Conservation (phyloP, 2,888 invertebrate species). For the Epirrhoe tristata region DNA sequence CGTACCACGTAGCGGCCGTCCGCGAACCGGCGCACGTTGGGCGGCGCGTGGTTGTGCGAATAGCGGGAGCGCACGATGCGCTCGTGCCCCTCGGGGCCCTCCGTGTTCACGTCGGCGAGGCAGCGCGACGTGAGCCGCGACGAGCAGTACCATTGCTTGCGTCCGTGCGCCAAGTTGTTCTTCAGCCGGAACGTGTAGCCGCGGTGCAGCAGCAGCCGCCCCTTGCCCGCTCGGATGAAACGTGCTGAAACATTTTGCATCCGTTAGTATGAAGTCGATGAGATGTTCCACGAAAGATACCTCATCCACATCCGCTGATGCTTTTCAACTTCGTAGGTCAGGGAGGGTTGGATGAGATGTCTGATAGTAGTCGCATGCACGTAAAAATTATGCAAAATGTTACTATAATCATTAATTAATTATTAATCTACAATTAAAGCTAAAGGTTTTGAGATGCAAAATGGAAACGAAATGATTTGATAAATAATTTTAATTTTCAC, state of each 20-base stretch:
- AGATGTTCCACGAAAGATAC: slow-evolving; percentile 20
- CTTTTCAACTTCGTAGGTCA: slow-evolving; percentile 4
- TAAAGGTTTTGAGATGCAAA: not conserved
- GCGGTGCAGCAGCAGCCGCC: slow-evolving; percentile 76
- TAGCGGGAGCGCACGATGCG: slow-evolving; percentile 81
- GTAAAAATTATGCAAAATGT: not conserved
- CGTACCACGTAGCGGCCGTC: slow-evolving; percentile 81
- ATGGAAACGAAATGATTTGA: slow-evolving; percentile 16
- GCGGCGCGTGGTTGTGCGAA: slow-evolving; percentile 81
- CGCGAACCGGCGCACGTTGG: slow-evolving; percentile 80
- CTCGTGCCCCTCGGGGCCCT: slow-evolving; percentile 81
- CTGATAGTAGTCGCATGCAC: slow-evolving; percentile 5
- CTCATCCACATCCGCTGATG: slow-evolving; percentile 14
- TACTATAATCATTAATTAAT: no score
- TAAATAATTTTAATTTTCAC: slow-evolving; percentile 14
- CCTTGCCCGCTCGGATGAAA: slow-evolving; percentile 81
- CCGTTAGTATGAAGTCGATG: slow-evolving; percentile 43
- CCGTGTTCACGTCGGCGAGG: slow-evolving; percentile 80
- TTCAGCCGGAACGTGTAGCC: slow-evolving; percentile 82
- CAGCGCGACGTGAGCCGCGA: slow-evolving; percentile 80
- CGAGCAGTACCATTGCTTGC: slow-evolving; percentile 83
- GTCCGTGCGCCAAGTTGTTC: slow-evolving; percentile 81
- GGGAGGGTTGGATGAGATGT: slow-evolving; percentile 19
- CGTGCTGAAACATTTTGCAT: slow-evolving; percentile 64
- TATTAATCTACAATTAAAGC: not conserved